Conservation (phyloP, 1,140 invertebrate species). For the Drosophila sp. region DNA sequence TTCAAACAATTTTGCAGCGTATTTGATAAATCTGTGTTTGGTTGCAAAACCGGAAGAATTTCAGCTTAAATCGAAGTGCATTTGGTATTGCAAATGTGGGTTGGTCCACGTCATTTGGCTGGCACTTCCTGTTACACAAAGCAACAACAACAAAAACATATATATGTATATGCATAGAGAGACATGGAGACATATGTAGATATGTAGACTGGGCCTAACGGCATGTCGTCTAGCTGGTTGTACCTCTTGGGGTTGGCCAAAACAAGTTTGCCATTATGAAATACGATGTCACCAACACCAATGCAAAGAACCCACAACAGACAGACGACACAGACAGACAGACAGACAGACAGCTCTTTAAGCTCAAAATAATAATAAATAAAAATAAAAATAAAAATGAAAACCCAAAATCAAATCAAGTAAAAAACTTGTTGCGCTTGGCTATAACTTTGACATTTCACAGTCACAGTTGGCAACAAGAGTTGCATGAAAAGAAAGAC, state of each 20-base stretch:
- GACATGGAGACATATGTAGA: constrained; percentile 27
- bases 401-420: constrained; percentile 1
- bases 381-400: constrained; percentile 31
- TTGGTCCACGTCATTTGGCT: constrained; percentile 57
- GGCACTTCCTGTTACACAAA: constrained; percentile 75
- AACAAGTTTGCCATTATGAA: constrained; percentile 78
- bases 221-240: constrained; percentile 74
- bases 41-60: constrained; percentile 73
- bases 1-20: too few relatives aligned
- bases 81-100: constrained; percentile 66
- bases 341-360: constrained; percentile 13
- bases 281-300: constrained; percentile 72
- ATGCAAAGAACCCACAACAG: constrained; percentile 34
- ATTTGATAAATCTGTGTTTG: background rate
- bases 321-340: background rate
- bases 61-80: constrained; percentile 26
- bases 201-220: constrained; percentile 43
- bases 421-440: constrained; percentile 69
- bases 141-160: constrained; percentile 20
- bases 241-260: constrained; percentile 57
- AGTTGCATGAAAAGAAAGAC: constrained; percentile 32
- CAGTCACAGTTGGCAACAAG: constrained; percentile 64
- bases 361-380: constrained; percentile 5
- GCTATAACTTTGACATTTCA: constrained; percentile 81
- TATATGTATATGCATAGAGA: constrained; percentile 48